phyloP scores from a whole-genome alignment of 64 coral and sea anemone genomes.

The Montipora efflorescens region DNA sequence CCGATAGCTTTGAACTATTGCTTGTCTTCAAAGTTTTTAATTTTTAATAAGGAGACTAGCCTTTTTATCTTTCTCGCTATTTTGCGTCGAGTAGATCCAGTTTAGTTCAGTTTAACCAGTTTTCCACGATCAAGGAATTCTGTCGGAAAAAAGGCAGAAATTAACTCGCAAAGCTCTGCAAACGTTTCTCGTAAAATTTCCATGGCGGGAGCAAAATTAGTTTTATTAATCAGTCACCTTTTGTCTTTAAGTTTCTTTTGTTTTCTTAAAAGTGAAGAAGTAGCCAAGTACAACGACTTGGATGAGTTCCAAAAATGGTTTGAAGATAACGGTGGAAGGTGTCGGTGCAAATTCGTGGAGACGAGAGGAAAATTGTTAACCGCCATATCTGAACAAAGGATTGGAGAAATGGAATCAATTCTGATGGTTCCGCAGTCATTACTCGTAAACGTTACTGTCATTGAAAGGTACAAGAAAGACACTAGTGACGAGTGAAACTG shows the following conservation, averaged over 20 bases:
- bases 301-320: slow-evolving; percentile 63
- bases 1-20: not conserved
- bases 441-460: slow-evolving; percentile 38
- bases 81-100: not conserved
- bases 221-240: not conserved
- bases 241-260: slow-evolving; percentile 21
- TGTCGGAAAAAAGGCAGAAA: not conserved
- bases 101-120: not conserved
- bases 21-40: not conserved
- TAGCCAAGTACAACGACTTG: not conserved
- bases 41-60: slow-evolving; percentile 17
- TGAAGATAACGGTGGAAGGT: slow-evolving; percentile 53
- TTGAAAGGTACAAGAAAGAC: slow-evolving; percentile 48
- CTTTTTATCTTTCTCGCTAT: not conserved
- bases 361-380: not conserved
- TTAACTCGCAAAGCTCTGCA: not conserved
- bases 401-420: slow-evolving; percentile 60
- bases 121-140: not conserved
- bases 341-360: slow-evolving; percentile 45
- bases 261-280: slow-evolving; percentile 18
- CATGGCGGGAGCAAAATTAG: slow-evolving; percentile 19
- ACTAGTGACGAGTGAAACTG: not conserved
- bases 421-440: slow-evolving; percentile 63
- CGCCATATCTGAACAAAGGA: slow-evolving; percentile 47
- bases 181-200: not conserved